A percentile compares a stretch with the other conserved stretches of the same genome.
phyloP scores from a whole-genome alignment of 2,797 vertebrate genomes.

The Thripadectes ignobilis region DNA sequence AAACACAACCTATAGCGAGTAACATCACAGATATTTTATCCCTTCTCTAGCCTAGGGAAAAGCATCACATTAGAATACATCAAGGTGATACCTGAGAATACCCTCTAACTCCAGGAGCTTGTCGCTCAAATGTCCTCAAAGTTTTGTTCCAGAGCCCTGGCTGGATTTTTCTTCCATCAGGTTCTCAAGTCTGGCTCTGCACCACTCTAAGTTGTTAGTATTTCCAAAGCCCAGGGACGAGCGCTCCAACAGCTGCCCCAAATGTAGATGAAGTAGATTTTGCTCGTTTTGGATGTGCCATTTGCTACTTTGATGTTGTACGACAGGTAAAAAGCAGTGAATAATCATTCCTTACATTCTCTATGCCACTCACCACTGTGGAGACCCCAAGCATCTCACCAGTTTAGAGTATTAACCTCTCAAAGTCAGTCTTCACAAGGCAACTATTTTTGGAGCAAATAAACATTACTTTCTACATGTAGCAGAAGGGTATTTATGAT shows the following conservation, averaged over 20 bases:
- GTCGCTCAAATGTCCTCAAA: background rate
- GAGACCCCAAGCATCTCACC: background rate
- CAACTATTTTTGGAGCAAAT: background rate
- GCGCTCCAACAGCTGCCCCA: background rate
- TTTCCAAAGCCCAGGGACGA: background rate
- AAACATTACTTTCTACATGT: background rate
- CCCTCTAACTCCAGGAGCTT: background rate
- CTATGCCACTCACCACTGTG: background rate
- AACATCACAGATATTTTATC: background rate
- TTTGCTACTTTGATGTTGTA: background rate
- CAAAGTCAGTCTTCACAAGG: background rate
- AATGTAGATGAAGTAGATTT: rapidly evolving
- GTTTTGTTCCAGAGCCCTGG: background rate
- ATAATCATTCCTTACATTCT: background rate
- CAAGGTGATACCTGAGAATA: background rate
- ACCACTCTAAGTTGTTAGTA: background rate
- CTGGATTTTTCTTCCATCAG: background rate
- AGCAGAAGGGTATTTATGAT: slow-evolving; percentile 26
- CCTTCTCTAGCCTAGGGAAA: background rate
- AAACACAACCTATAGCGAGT: background rate
- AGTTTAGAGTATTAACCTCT: background rate
- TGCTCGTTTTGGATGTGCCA: background rate
- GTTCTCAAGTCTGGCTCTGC: background rate
- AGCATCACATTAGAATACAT: background rate
- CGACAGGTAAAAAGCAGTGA: background rate